Percentiles rank a stretch among this genome's conserved stretches.
Evolutionary conservation across 2,888 invertebrate species (phyloP).

Genomic region (Tetheella fluctuosa): DNA sequence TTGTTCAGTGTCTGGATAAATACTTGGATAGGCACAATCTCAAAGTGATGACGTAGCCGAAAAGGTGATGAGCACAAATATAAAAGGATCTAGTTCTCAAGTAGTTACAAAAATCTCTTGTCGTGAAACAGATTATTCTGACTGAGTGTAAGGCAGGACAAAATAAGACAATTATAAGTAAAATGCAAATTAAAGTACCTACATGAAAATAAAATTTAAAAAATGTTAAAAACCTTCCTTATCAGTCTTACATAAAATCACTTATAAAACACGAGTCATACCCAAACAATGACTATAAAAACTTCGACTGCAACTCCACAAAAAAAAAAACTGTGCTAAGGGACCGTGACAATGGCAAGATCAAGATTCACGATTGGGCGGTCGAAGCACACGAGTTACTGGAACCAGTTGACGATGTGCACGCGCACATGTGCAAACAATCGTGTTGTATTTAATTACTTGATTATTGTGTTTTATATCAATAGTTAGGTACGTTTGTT

Average conservation of each 20-base stretch:
- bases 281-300: background rate
- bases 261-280: background rate
- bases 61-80: no score
- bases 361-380: background rate
- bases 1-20: no score
- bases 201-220: no score
- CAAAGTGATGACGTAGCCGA: no score
- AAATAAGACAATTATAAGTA: no score
- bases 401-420: background rate
- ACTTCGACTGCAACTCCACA: background rate
- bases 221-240: no score
- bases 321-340: background rate
- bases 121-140: no score
- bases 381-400: background rate
- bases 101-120: no score
- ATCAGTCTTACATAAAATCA: background rate
- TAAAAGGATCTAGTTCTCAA: no score
- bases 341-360: background rate
- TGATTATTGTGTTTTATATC: background rate
- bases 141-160: no score
- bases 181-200: no score
- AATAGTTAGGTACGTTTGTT: background rate
- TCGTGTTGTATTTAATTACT: background rate
- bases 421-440: constrained; percentile 1
- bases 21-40: no score